Base-by-base conservation (phyloP, 2,113 vertebrate genomes). In the Protomyctophum bolini region DNA sequence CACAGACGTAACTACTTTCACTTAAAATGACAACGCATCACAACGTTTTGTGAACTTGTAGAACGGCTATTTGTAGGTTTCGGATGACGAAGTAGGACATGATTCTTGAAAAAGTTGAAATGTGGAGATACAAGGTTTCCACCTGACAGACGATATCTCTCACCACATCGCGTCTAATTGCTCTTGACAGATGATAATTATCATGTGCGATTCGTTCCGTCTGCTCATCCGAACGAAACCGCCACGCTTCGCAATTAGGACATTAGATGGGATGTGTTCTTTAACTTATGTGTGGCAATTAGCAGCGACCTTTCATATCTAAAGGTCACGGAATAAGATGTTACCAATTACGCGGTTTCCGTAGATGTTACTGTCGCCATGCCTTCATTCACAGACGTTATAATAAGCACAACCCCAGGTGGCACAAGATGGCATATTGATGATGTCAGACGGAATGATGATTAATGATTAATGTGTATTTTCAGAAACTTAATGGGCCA, bases 171-270 rank as follows among this genome's bases (percentile, higher is more conserved):
- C 79, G 79, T 74, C 82, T 91, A 92, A 92, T 91, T 89, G 86
- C 84, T 87, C 79, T 73, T 87, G 90, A 91, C 88, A 87, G 89
- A 88, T 75, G 86, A 90, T 90, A 90, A 92, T 91, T 88, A 90
- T 86, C 87, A 83, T 87, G 69, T 69, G 79, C 68, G 80, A 89
- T 90, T 87, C 82, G 83, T 88, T 89, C 85, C 76, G 77, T 82
- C 79, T 76, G 83, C 79, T 89, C 84, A 82, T 76, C 84, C 88
- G 21, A 84, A 87, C 80, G 79, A 80, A 77, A 77, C 61, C 7
- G 48, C 67, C 74, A 50, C 66, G 58, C 68, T 21, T 86, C 48
- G 2, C 88, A 88, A 90, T 92, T 90, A 90, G 70, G 73, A 80
- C 83, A 91, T 92, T 90, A 88, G 77, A 83, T 61, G 57, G 83